These are phyloP conservation scores for Brenthis ino DNA, from an alignment of 2,888 invertebrate species.

Conservation along the genomic window DNA sequence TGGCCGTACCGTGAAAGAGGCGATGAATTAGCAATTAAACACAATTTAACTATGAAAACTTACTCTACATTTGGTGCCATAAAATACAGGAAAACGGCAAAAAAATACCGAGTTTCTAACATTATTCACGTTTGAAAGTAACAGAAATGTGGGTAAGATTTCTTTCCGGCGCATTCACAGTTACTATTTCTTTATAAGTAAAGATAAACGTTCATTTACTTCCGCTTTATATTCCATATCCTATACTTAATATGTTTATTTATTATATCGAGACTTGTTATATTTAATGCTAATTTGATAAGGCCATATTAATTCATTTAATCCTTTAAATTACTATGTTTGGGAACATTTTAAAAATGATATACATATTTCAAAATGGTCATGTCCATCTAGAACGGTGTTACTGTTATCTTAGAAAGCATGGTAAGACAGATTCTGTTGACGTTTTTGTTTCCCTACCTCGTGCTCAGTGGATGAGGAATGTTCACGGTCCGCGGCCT, in stretches of 20 bases:
- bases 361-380: neutral
- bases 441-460: conserved; percentile 70
- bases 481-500: conserved; percentile 77
- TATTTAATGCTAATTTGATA: too few relatives aligned
- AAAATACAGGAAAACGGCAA: conserved; percentile 8
- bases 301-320: too few relatives aligned
- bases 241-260: neutral
- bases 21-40: conserved; percentile 13
- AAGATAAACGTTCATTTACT: conserved; percentile 31
- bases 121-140: conserved; percentile 30
- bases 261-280: neutral
- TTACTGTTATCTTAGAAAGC: conserved; percentile 53
- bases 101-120: conserved; percentile 4
- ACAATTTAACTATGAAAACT: conserved; percentile 4
- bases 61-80: conserved; percentile 17
- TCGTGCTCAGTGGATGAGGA: conserved; percentile 71
- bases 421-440: conserved; percentile 55
- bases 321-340: too few relatives aligned
- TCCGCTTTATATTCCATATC: conserved; percentile 29
- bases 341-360: neutral
- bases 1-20: conserved; percentile 12
- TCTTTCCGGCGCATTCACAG: conserved; percentile 37
- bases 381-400: conserved; percentile 12
- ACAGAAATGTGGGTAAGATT: conserved; percentile 36
- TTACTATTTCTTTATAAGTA: conserved; percentile 31